Evolutionary conservation across 30 jellyfish, hydroid and myxozoan species (phyloP).

Genomic region (Hydra vulgaris): DNA sequence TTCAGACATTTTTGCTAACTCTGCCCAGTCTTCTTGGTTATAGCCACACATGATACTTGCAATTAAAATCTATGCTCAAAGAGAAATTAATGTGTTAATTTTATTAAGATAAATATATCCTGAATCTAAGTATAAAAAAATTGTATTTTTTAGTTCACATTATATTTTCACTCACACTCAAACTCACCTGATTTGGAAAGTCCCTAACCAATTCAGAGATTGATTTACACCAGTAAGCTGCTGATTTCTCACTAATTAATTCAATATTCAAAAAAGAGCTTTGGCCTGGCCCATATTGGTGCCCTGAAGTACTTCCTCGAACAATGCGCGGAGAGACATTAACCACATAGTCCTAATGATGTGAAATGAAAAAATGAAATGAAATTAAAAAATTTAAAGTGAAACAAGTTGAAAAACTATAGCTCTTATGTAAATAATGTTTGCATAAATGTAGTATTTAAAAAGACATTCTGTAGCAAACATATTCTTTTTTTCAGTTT

Average conservation of each 20-base stretch:
- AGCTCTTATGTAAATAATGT: no score
- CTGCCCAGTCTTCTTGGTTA: constrained; percentile 82
- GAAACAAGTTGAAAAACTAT: no score
- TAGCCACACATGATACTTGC: constrained; percentile 95
- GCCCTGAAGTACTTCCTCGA: constrained; percentile 90
- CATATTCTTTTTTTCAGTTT: no score
- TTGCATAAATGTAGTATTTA: no score
- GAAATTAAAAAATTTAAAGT: no score
- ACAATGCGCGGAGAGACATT: constrained; percentile 91
- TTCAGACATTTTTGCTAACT: constrained; percentile 66
- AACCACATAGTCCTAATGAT: constrained; percentile 47
- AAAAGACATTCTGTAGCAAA: no score
- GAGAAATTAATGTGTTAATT: no score
- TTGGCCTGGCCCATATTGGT: constrained; percentile 84
- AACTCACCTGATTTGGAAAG: constrained; percentile 57
- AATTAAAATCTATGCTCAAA: constrained; percentile 51
- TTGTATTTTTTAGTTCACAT: no score
- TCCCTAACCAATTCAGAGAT: constrained; percentile 66
- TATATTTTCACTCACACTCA: no score
- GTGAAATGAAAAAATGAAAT: constrained; percentile 1
- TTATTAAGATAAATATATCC: no score
- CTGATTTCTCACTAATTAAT: constrained; percentile 75
- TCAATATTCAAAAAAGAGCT: constrained; percentile 82
- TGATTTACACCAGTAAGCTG: constrained; percentile 71
- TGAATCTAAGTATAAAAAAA: no score